Base-by-base conservation (phyloP, 2,797 vertebrate genomes). In the Alauda arvensis region DNA sequence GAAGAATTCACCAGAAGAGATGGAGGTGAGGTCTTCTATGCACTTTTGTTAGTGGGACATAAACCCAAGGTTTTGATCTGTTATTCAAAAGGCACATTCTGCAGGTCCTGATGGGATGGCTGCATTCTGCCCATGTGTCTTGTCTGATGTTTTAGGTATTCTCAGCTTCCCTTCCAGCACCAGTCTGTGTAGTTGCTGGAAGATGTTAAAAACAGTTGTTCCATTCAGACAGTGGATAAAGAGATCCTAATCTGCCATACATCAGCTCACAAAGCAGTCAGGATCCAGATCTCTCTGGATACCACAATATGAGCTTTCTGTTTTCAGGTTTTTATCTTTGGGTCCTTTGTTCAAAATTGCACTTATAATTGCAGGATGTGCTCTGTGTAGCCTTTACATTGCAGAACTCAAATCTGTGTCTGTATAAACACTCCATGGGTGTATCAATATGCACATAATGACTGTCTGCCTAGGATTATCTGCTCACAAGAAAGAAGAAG, bases 171-270 rank as follows among this genome's bases (percentile, higher is more conserved):
- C 29, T 90, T 81, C 60, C 51, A 67, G 40, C 8, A 3, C 33
- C 3, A 0, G 17, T 76, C 53, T 72, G 21, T 55, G 37, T 83
- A 39, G 40, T 67, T 90, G 63, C 52, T 83, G 49, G 59, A 82
- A 77, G 72, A 45, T 81, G 34, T 31, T 80, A 37, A 92, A 69
- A 92, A 69, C 28, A 75, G 66, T 92, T 72, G 56, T 51, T 90
- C 78, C 40, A 26, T 91, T 92, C 65, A 80, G 39, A 52, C 18
- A 21, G 43, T 31, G 49, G 49, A 83, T 78, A 40, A 70, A 92
- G 67, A 69, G 74, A 59, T 76, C 39, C 20, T 69, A 43, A 74
- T 66, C 68, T 83, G 61, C 31, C 48, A 24, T 52, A 34, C 14
- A 33, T 66, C 40, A 43, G n/a, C 34, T 89, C 61, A 79, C 75